phyloP scores from a whole-genome alignment of 1,140 invertebrate species.

The Platyscapa corneri region DNA sequence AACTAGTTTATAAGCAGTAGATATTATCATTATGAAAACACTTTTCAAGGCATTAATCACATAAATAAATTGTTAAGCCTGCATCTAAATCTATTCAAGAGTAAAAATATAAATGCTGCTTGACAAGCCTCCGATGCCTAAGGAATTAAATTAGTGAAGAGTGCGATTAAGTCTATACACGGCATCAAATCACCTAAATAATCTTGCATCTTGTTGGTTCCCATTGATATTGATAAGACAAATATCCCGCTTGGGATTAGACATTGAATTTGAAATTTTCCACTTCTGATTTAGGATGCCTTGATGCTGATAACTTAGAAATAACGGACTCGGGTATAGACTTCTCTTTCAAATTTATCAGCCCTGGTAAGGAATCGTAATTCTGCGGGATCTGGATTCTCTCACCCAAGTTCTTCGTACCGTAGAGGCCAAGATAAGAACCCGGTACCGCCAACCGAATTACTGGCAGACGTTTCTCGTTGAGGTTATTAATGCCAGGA shows the following conservation, averaged over 20 bases:
- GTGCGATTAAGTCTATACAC: not conserved
- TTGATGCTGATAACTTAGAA: not conserved
- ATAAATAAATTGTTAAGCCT: not conserved
- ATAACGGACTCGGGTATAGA: slow-evolving; percentile 51
- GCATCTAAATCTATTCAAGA: not conserved
- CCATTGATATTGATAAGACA: too few species aligned
- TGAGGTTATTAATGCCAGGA: slow-evolving; percentile 59
- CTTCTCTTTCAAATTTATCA: slow-evolving; percentile 59
- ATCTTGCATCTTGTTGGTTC: not conserved
- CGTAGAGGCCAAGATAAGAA: slow-evolving; percentile 54
- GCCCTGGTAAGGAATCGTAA: slow-evolving; percentile 47
- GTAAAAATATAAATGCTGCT: not conserved
- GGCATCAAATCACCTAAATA: not conserved
- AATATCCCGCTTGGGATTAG: not conserved
- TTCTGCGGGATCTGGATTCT: slow-evolving; percentile 52
- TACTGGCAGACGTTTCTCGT: slow-evolving; percentile 63
- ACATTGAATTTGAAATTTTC: slow-evolving; percentile 15
- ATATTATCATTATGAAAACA: not conserved
- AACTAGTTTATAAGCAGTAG: not conserved
- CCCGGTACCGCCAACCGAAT: slow-evolving; percentile 54
- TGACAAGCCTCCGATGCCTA: not conserved
- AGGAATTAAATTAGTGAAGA: not conserved
- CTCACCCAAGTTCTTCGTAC: slow-evolving; percentile 58
- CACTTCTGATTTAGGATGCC: slow-evolving; percentile 47
- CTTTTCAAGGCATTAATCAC: not conserved